Base-by-base conservation (phyloP, 2,113 vertebrate species). In the Psophia crepitans region DNA sequence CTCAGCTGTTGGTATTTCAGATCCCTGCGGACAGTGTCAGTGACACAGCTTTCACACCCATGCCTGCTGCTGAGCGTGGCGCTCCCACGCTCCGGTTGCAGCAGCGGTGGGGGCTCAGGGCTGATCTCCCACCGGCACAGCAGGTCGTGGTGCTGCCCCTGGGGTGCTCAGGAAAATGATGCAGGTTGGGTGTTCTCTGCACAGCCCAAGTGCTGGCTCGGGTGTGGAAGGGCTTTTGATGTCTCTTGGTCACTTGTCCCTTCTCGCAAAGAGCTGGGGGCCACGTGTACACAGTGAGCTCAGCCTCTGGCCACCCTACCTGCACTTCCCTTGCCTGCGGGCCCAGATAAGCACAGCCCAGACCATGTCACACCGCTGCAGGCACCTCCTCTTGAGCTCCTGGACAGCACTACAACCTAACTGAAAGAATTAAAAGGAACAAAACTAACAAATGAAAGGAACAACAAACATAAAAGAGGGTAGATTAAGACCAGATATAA, bases 41-140 rank as follows among this genome's bases (percentile, higher is more conserved):
- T 26, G 24, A 11, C 23, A 15, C 0, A 5, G 27, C 27, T 51
- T 4, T 49, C 35, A 4, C 3, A 0, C 33, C 54, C 10, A 1
- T 37, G 13, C 46, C 46, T 18, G 53, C 48, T 4, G 28, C 14
- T 2, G 0, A 30, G 48, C 2, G 0, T 2, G 1, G 12, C 4
- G 43, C 37, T 54, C 48, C 54, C 18, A 28, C 5, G 1, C 16
- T 5, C 37, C 3, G 18, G 18, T 3, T 12, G 28, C 37, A 9
- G 51, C n/a, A 37, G 27, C 5, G 7, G 20, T 1, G 1, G 3
- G 2, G 54, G 19, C 28, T 48, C 7, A 1, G 41, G 24, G 16
- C 57, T 16, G 8, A 12, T 11, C 27, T 49, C 44, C 58, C 69
- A 32, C 39, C 2, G 4, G 32, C 57, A 71, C n/a, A 8, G 32